Evolutionary conservation across 2,113 vertebrate species (phyloP).

Genomic region (Craseonycteris thonglongyai): DNA sequence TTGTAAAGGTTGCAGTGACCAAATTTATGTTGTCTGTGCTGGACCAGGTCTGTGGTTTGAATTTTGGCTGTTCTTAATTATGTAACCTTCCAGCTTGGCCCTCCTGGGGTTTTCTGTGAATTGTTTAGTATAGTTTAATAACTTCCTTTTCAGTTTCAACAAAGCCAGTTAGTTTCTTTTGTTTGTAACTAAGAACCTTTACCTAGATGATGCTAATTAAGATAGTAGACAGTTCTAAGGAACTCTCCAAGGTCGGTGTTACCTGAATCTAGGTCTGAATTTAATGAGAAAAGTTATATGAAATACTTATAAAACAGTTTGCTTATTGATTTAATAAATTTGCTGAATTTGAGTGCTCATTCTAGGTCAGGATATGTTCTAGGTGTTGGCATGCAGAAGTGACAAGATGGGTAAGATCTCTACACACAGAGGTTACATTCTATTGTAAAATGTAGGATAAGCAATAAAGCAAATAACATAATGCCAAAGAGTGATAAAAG

Average conservation of each 20-base stretch:
- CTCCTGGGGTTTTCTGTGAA: background rate
- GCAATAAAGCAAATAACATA: background rate
- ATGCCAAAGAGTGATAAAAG: background rate
- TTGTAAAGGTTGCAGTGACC: background rate
- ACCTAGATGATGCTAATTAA: background rate
- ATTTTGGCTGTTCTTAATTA: background rate
- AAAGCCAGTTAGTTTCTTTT: conserved; percentile 26
- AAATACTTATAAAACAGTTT: background rate
- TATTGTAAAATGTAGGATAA: background rate
- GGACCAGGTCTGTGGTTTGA: background rate
- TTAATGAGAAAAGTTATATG: background rate
- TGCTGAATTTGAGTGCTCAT: background rate
- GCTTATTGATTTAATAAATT: background rate
- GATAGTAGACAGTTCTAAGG: background rate
- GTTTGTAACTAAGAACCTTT: conserved; percentile 23
- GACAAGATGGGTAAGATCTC: background rate
- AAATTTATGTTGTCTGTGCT: background rate
- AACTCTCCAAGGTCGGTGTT: background rate
- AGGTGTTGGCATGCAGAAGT: background rate
- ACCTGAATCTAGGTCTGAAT: conserved; percentile 12
- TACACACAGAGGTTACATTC: background rate
- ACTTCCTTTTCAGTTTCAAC: conserved; percentile 25
- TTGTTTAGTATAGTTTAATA: background rate
- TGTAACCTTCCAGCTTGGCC: background rate
- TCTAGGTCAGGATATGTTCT: background rate